A percentile compares a stretch with the other conserved stretches of the same genome.
Conservation (phyloP, 2,113 vertebrate genomes). For the Perca schrenkii region DNA sequence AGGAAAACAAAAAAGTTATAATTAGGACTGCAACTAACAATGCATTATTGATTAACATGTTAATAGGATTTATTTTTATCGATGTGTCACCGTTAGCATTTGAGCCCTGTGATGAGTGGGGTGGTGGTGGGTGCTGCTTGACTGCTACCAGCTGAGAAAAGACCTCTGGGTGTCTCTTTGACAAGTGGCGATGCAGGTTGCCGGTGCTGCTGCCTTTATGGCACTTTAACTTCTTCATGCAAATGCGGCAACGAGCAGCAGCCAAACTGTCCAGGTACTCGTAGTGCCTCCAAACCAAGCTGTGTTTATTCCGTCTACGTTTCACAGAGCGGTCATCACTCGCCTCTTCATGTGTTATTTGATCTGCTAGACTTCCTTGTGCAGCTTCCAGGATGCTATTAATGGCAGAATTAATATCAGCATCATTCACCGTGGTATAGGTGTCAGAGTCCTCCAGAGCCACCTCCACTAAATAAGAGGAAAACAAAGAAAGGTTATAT, state of each 20-base stretch:
- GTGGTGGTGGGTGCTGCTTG: slow-evolving; percentile 6
- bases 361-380: slow-evolving; percentile 32
- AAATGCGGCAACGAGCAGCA: slow-evolving; percentile 72
- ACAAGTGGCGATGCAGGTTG: slow-evolving; percentile 79
- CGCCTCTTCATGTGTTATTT: neutral
- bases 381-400: slow-evolving; percentile 45
- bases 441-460: slow-evolving; percentile 50
- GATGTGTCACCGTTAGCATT: neutral
- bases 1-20: slow-evolving; percentile 10
- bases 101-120: neutral
- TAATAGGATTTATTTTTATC: neutral
- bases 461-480: slow-evolving; percentile 57
- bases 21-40: neutral
- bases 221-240: slow-evolving; percentile 77
- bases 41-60: neutral
- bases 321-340: neutral
- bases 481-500: neutral
- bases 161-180: slow-evolving; percentile 74
- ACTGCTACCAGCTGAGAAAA: slow-evolving; percentile 44
- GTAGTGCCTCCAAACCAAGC: slow-evolving; percentile 79
- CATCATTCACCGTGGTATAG: slow-evolving; percentile 37
- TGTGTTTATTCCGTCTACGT: slow-evolving; percentile 49
- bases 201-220: slow-evolving; percentile 70
- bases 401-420: slow-evolving; percentile 39
- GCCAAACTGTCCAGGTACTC: slow-evolving; percentile 64